phyloP scores from a whole-genome alignment of 2,113 vertebrate genomes.

The Cavia porcellus region DNA sequence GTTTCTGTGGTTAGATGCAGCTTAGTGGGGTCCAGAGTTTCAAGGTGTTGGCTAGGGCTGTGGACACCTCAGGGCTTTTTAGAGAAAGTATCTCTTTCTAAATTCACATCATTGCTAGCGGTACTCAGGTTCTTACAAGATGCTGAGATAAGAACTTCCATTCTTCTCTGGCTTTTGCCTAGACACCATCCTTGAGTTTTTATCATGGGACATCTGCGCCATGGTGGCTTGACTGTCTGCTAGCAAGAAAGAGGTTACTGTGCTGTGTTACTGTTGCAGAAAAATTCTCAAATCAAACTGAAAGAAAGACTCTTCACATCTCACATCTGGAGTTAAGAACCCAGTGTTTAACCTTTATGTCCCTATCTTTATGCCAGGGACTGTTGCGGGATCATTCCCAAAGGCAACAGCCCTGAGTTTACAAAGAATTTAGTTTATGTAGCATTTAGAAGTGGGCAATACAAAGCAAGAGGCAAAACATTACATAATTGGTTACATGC shows the following conservation, averaged over 20 bases:
- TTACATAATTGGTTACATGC: no score
- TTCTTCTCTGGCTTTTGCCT: neutral
- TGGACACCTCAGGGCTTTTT: neutral
- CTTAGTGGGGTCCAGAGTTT: neutral
- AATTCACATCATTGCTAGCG: rapidly evolving
- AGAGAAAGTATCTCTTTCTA: neutral
- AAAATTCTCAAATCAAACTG: no score
- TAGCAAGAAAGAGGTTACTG: neutral
- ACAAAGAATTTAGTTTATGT: no score
- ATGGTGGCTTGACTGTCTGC: neutral
- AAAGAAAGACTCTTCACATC: no score
- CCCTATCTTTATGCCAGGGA: no score
- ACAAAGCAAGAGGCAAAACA: no score
- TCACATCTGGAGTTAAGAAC: no score
- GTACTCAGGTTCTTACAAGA: neutral
- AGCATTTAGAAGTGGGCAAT: no score
- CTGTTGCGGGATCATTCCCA: no score
- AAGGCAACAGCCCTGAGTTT: no score
- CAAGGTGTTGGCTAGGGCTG: neutral
- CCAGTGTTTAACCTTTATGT: no score
- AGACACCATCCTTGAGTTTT: neutral
- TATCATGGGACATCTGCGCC: neutral
- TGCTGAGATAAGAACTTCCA: neutral
- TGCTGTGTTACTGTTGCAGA: neutral
- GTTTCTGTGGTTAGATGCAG: neutral